Base-by-base conservation (phyloP, 1,140 invertebrate species). In the Diachasma alloeum region DNA sequence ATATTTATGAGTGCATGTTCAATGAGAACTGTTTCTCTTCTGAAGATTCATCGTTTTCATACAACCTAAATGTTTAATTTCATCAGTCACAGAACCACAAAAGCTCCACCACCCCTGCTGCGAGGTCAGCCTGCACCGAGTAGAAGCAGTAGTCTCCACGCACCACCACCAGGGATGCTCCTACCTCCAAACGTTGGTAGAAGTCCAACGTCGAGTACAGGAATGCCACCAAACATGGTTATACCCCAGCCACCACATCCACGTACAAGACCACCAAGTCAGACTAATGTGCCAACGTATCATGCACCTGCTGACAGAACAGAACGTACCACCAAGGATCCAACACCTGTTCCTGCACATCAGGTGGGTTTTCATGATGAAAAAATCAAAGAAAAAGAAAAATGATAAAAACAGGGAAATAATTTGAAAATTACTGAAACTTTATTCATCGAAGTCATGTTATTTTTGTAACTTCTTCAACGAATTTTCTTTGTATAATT, bases 231-330 rank as follows among this genome's bases (percentile, higher is more conserved):
- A 9, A 92, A 91, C 79, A 89, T 93, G 83, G 91, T 92, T 15
- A 90, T 92, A 86, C 91, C 92, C 17, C 92, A 92, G 78, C 91
- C 92, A 77, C 91, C 91, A 48, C 90, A 91, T 83, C 89, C 88
- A 9, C 81, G 88, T 56, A 85, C 81, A 24, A 83, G 88, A 81
- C 85, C 86, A 6, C 77, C 87, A 9, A 84, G 81, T 53, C 82
- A 79, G 59, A 78, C 87, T 15, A 88, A 83, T 81, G 87, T 89
- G 56, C 83, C 88, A n/a, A 86, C 82, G 77, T 90, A 89, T 85
- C 88, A 89, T 63, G 84, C 88, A 42, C 87, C 88, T 11, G 85
- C 89, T 2, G 89, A 90, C 63, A 79, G 89, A 79, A 90, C 89
- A 8, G 89, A 90, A 42, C 84, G 89, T 59, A 89, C 89, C 0